Evolutionary conservation across 1,140 invertebrate genomes (phyloP), one percentile per base, ranked within the genome.

Genomic region (Aphaenogaster floridana): DNA sequence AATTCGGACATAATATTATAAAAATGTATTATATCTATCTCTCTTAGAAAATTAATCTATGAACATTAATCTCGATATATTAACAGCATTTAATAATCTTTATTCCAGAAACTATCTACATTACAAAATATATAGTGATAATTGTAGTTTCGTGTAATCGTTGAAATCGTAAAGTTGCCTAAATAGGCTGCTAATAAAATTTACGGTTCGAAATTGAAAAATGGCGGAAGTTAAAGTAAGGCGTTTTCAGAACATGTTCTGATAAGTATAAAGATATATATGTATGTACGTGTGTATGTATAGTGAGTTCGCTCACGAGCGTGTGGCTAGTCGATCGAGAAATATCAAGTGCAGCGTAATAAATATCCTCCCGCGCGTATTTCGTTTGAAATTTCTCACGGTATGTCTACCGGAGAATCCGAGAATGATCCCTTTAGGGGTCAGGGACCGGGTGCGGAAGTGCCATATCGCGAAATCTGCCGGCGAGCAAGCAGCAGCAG

Each of bases 391-490:
- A 85, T 72, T 76, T 64, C 61, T 88, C 77, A 71, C 90, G 69
- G 48, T 45, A 77, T 83, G 72, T 85, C 88, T 86, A 63, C 42
- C 42, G 52, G 61, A 91, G 83, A 89, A 69, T 87, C 63, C 74
- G 69, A 85, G 74, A 88, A 87, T 90, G 77, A 91, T 91, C 83
- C 83, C 84, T 84, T 91, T 69, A 89, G 87, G 76, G 89, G 87
- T 91, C 87, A 85, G 71, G 59, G 66, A 84, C 87, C 64, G 74
- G 52, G 36, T 81, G 68, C 69, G 77, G 72, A 91, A 92, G 89
- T 91, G 54, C 89, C 88, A 90, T 92, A 92, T 92, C 89, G 86
- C 77, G 90, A 87, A 91, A 91, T 92, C 90, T 90, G 87, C 69
- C 66, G 54, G 81, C 83, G 63, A 90, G 78, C 59, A 83, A 90